Evolutionary conservation across 2,113 vertebrate genomes (phyloP), one percentile per base, ranked within the genome.

Genomic region (Misgurnus anguillicaudatus): DNA sequence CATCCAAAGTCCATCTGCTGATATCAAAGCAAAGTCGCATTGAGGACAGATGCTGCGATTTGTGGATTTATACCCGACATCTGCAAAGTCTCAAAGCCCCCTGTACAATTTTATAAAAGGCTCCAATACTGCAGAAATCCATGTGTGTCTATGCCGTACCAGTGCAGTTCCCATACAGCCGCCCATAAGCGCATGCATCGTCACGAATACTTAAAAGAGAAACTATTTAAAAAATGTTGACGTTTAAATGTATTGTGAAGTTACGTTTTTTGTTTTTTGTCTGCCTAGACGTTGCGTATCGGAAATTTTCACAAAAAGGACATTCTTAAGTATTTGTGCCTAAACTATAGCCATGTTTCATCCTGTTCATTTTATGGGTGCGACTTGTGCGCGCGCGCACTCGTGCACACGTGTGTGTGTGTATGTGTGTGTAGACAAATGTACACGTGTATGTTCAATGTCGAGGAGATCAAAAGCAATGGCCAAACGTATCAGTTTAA

Each of bases 301-400:
- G 85, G 85, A 90, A 93, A 86, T 89, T 89, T 92, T 90, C 89
- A 91, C 90, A 89, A 88, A 90, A 87, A 89, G 91, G 86, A 92
- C 91, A 84, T 90, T 93, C 83, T 89, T 89, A 93, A 90, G 77
- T 91, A 91, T 94, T 92, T 94, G 95, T 98, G 95, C 95, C 96
- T 97, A 93, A 93, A 93, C 89, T 93, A 90, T 93, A 92, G 92
- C 91, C 92, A 93, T 92, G 90, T 90, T 89, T 86, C 89, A 89
- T 87, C 83, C 86, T 88, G 45, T 75, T 82, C 87, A 65, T 70
- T 38, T n/a, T 55, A 42, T 51, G 55, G 31, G 38, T 42, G 71
- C 21, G 55, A 24, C 21, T 47, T 5, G 60, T 72, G 78, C 66
- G 83, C 84, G 87, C 83, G 19, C 65, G 87, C 81, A 84, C 82